Percentiles rank a stretch among this genome's conserved stretches.
Conservation (phyloP, 64 coral and sea anemone species). For the Actinia equina region DNA sequence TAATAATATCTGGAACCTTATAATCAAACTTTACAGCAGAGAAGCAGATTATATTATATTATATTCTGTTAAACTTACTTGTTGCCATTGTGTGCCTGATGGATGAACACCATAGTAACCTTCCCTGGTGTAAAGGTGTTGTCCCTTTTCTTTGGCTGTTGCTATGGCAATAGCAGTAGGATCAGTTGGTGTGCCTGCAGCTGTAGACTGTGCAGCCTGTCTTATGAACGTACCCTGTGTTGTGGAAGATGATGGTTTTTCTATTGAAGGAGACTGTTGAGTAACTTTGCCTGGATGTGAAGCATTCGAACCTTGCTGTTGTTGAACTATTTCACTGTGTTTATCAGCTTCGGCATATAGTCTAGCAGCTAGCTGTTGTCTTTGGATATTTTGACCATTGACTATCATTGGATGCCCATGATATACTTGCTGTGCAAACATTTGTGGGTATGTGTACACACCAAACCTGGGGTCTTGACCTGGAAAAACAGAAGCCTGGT, state of each 20-base stretch:
- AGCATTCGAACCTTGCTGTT: not conserved
- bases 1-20: too few relatives aligned
- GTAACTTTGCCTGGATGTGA: not conserved
- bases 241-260: conserved; percentile 25
- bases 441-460: conserved; percentile 68
- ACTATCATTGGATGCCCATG: conserved; percentile 40
- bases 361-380: conserved; percentile 27
- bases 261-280: conserved; percentile 42
- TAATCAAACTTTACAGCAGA: too few relatives aligned
- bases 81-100: conserved; percentile 91
- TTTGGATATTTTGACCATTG: conserved; percentile 26
- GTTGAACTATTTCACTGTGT: not conserved
- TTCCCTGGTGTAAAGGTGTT: conserved; percentile 59
- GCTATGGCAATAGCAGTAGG: conserved; percentile 86
- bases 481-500: conserved; percentile 47
- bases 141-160: conserved; percentile 79
- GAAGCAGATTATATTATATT: too few relatives aligned
- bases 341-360: conserved; percentile 54
- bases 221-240: conserved; percentile 37
- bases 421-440: conserved; percentile 68
- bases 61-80: conserved; percentile 25
- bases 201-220: conserved; percentile 7
- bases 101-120: conserved; percentile 79
- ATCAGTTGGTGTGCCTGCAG: conserved; percentile 71
- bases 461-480: conserved; percentile 67